These are phyloP conservation scores for Agonopterix heracliana DNA, from an alignment of 2,888 invertebrate species.

Conservation along the genomic window DNA sequence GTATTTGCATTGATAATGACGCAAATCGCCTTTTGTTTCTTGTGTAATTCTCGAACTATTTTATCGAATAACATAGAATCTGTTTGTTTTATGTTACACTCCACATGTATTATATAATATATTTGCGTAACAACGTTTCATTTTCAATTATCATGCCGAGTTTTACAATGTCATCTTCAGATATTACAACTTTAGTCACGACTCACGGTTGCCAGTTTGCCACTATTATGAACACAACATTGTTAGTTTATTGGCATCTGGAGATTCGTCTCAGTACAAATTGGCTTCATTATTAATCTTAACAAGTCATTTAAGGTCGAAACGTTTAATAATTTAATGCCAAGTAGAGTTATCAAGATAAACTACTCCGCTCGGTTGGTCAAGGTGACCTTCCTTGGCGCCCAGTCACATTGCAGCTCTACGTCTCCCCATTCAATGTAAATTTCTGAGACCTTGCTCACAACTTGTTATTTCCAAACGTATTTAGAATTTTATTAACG, in stretches of 20 bases:
- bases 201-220: background rate
- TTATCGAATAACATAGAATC: slow-evolving; percentile 12
- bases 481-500: slow-evolving; percentile 3
- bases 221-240: background rate
- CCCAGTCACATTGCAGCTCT: slow-evolving; percentile 53
- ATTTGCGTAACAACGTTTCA: background rate
- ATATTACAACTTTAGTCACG: no score
- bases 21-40: slow-evolving; percentile 31
- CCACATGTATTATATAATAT: slow-evolving; percentile 18
- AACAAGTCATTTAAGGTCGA: slow-evolving; percentile 3
- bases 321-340: slow-evolving; percentile 17
- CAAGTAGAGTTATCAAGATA: slow-evolving; percentile 33
- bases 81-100: slow-evolving; percentile 21
- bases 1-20: slow-evolving; percentile 39
- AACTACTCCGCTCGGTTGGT: slow-evolving; percentile 43
- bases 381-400: slow-evolving; percentile 65
- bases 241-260: background rate
- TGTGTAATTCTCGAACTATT: slow-evolving; percentile 25
- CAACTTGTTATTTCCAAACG: slow-evolving; percentile 26
- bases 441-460: slow-evolving; percentile 55
- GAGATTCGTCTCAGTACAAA: background rate
- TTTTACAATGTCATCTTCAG: background rate
- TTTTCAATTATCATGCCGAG: no score
- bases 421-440: slow-evolving; percentile 66
- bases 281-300: slow-evolving; percentile 6